Evolutionary conservation across 2,888 invertebrate genomes (phyloP), one percentile per base, ranked within the genome.

Genomic region (Galerucella nymphaeae): DNA sequence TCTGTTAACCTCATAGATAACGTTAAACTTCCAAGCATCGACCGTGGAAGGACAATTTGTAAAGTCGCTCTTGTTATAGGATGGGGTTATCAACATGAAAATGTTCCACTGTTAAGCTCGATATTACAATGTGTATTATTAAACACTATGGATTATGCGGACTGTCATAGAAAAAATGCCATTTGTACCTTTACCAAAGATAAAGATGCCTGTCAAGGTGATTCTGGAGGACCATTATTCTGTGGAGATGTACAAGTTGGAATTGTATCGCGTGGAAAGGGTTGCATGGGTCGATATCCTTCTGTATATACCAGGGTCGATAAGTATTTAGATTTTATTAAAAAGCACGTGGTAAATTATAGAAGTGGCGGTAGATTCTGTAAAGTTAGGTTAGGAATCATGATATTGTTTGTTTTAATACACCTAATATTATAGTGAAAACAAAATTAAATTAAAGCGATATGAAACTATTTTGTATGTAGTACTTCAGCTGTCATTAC

Each of bases 171-270:
- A 9, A 20, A 38, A n/a, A 48, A 68, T 42, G 42, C 65, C 16
- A 42, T 73, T 4, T 73, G 73, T 63, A 73, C 73, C 20, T 53
- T 63, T 6, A 42, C 61, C 16, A 38, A 3, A 16, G 66, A 53
- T 6, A 72, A 66, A 50, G 74, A 75, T 42, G 58, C 72, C 6
- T 75, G 75, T 38, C n/a, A 65, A 11, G 75, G 75, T 18, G 75
- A 75, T 55, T 72, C 73, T 38, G 76, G 71, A 41, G 74, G 72
- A 13, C 75, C 75, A 18, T 50, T 75, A 20, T n/a, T 75, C 8
- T 75, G 70, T 57, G 55, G 55, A 3, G 68, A 62, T 6, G 61
- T 59, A 16, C 75, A 72, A 38, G 59, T 63, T 30, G 75, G 75
- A 9, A 68, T 75, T 16, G 69, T 75, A 9, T 66, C 70, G 14